A percentile compares a stretch with the other conserved stretches of the same genome.
phyloP scores from a whole-genome alignment of 2,113 vertebrate species.

The Furnarius figulus region DNA sequence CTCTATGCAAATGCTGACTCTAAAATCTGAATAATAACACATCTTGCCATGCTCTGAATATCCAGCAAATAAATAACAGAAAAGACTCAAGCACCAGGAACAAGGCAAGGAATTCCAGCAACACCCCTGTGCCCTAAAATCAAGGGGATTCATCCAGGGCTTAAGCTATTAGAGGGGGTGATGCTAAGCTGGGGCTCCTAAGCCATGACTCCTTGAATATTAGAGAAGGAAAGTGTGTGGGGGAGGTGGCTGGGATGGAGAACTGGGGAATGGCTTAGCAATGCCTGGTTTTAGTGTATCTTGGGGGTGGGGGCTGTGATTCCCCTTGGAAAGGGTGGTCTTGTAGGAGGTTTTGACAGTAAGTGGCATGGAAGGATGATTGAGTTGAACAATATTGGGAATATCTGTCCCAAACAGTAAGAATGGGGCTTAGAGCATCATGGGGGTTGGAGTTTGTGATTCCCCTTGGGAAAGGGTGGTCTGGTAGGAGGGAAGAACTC shows the following conservation, averaged over 20 bases:
- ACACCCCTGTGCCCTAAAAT: neutral
- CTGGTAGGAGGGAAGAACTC: neutral
- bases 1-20: neutral
- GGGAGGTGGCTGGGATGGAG: neutral
- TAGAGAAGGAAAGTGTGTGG: neutral
- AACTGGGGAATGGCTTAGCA: neutral
- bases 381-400: neutral
- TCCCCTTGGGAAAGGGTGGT: accelerated
- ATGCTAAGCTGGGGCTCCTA: neutral
- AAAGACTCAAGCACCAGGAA: neutral
- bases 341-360: neutral
- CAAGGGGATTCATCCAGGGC: neutral
- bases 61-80: neutral
- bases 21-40: neutral
- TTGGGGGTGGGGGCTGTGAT: neutral
- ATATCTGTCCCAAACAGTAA: neutral
- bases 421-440: neutral
- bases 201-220: neutral
- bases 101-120: neutral
- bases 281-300: neutral
- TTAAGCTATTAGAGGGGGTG: neutral
- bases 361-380: accelerated
- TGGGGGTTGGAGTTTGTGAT: neutral
- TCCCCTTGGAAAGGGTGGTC: accelerated
- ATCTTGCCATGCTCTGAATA: neutral